A percentile compares a stretch with the other conserved stretches of the same genome.
These are phyloP conservation scores for Rhynchonema sp. DNA, from an alignment of 2,888 invertebrate species.

Conservation along the genomic window DNA sequence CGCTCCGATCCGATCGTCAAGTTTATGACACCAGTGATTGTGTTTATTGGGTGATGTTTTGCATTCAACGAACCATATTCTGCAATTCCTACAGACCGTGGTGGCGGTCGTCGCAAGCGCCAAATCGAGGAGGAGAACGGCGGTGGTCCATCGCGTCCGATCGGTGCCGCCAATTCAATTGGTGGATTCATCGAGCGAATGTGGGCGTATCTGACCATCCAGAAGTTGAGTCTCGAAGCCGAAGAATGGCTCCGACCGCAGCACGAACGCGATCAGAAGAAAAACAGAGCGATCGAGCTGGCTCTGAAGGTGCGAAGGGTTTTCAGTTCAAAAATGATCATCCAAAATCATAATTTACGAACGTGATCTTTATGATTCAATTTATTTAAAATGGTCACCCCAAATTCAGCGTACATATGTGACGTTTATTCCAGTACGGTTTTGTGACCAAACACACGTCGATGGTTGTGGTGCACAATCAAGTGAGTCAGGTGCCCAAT, in stretches of 20 bases:
- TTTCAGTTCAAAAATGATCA: neutral
- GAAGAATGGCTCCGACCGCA: slow-evolving; percentile 8
- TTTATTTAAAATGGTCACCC: too few relatives aligned
- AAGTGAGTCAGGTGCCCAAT: too few relatives aligned
- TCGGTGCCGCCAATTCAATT: neutral
- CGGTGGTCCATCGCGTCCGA: neutral
- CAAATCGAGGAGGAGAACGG: neutral
- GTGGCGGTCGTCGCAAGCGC: neutral
- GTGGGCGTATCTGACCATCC: slow-evolving; percentile 48
- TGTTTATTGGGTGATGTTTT: too few relatives aligned
- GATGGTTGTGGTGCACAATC: slow-evolving; percentile 38
- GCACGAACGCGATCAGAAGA: slow-evolving; percentile 10
- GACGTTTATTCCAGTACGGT: slow-evolving; percentile 39
- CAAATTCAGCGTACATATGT: neutral
- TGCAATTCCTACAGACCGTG: too few relatives aligned
- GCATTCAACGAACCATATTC: too few relatives aligned
- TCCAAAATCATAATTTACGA: too few relatives aligned
- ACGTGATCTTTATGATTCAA: too few relatives aligned
- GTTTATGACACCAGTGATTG: too few relatives aligned
- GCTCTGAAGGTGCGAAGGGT: slow-evolving; percentile 39
- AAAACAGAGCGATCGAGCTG: slow-evolving; percentile 38
- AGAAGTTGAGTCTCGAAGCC: slow-evolving; percentile 42
- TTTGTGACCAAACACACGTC: slow-evolving; percentile 52
- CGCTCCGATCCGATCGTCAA: too few relatives aligned
- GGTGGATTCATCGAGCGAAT: slow-evolving; percentile 36